Evolutionary conservation across 53 echinoderm and acorn worm species (phyloP).

Genomic region (Paracentrotus lividus): DNA sequence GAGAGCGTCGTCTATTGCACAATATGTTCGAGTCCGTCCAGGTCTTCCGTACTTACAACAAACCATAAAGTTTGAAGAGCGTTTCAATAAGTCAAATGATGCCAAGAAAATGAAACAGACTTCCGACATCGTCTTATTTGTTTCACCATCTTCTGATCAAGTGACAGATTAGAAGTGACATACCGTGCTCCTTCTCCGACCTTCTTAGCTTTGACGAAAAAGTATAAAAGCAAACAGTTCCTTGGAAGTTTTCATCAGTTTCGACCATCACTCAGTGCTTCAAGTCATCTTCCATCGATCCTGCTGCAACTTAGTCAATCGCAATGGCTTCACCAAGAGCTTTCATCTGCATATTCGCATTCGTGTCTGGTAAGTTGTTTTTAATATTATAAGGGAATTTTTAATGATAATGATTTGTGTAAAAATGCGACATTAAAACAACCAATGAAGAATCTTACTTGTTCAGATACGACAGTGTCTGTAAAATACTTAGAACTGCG

Average conservation of each 20-base stretch:
- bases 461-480: no score
- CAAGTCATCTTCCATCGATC: background rate
- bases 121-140: background rate
- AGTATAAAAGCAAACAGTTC: background rate
- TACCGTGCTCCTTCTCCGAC: background rate
- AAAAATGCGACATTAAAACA: no score
- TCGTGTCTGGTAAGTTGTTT: background rate
- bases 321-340: background rate
- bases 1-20: background rate
- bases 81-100: background rate
- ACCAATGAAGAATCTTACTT: no score
- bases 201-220: background rate
- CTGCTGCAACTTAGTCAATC: background rate
- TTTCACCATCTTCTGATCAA: background rate
- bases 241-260: background rate
- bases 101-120: conserved; percentile 21
- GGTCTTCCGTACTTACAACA: background rate
- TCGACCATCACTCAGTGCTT: background rate
- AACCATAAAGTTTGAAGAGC: background rate
- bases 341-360: background rate
- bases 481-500: no score
- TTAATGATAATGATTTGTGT: background rate
- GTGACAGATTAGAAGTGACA: background rate
- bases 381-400: background rate
- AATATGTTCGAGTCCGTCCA: background rate